phyloP scores from a whole-genome alignment of 2,797 vertebrate genomes.

The Lemur catta region DNA sequence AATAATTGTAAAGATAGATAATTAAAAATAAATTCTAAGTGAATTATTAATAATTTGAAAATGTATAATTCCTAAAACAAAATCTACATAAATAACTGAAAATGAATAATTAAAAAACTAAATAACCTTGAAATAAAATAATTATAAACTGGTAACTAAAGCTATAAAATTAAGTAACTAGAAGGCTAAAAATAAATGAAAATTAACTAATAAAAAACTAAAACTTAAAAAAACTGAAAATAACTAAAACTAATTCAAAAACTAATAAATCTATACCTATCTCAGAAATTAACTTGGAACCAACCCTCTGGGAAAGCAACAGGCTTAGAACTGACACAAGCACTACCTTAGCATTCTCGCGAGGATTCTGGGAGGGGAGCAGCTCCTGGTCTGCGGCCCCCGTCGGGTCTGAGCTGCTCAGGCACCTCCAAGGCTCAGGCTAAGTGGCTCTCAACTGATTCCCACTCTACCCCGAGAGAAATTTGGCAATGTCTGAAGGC shows the following conservation, averaged over 20 bases:
- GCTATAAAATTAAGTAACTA: background rate
- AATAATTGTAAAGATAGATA: background rate
- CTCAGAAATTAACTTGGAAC: background rate
- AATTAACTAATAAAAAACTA: background rate
- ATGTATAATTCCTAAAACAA: background rate
- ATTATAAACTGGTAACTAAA: background rate
- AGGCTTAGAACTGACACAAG: too few species aligned
- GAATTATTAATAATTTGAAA: background rate
- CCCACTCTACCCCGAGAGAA: background rate
- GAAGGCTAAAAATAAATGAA: background rate
- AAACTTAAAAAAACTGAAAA: background rate
- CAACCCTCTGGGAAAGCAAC: background rate
- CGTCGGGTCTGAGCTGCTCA: rapidly evolving
- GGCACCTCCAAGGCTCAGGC: background rate
- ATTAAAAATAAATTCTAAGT: background rate
- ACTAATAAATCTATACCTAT: background rate
- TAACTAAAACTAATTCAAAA: background rate
- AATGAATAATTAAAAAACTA: background rate
- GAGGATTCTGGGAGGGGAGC: too few species aligned
- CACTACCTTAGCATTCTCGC: rapidly evolving
- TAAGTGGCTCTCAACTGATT: background rate
- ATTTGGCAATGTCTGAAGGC: background rate
- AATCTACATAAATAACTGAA: background rate
- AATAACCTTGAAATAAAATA: background rate
- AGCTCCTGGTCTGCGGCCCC: background rate